phyloP scores from a whole-genome alignment of 2,113 vertebrate species.

The Sisor rabdophorus region DNA sequence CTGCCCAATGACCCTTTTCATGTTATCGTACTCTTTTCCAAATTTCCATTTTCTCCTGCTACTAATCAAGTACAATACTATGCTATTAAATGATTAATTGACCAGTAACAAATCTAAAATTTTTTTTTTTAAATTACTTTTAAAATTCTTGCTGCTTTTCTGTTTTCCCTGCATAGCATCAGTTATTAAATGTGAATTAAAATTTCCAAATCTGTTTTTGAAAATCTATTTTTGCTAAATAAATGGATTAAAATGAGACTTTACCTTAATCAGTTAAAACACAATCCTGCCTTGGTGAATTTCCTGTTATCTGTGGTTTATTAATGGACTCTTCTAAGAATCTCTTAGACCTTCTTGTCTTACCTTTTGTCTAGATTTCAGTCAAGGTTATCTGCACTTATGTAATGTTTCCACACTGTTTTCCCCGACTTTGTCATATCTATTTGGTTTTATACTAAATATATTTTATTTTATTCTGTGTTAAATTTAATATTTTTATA shows the following conservation, averaged over 20 bases:
- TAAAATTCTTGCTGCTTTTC: not conserved
- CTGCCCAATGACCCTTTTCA: not conserved
- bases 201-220: not conserved
- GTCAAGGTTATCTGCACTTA: not conserved
- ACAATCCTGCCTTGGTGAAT: not conserved
- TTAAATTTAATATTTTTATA: not conserved
- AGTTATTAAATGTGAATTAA: not conserved
- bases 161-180: not conserved
- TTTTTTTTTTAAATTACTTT: too few species aligned
- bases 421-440: not conserved
- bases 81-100: not conserved
- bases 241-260: not conserved
- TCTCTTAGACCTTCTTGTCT: not conserved
- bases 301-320: not conserved
- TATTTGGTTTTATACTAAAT: not conserved
- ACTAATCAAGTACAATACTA: not conserved
- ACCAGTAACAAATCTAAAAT: not conserved
- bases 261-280: not conserved
- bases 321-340: not conserved
- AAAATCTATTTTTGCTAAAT: not conserved
- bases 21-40: not conserved
- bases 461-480: too few species aligned
- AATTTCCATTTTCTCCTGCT: not conserved
- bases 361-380: not conserved
- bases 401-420: not conserved